A percentile compares a stretch with the other conserved stretches of the same genome.
These are phyloP conservation scores for Trachops cirrhosus DNA, from an alignment of 2,797 vertebrate genomes.

Conservation along the genomic window DNA sequence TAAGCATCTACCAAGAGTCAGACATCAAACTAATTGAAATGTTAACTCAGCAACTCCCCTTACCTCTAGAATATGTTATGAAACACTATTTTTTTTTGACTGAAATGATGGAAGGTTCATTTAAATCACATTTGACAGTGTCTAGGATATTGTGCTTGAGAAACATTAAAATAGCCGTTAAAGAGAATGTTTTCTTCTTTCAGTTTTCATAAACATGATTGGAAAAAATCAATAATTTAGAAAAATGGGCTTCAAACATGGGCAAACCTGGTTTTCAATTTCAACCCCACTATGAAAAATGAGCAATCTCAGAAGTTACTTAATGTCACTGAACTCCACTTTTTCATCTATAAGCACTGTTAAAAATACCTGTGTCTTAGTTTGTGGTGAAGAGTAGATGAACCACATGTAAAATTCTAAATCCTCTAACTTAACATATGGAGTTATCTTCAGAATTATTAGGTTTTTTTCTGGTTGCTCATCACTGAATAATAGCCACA, in stretches of 20 bases:
- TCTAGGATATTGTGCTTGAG: conserved; percentile 2
- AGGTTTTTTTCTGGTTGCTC: background rate
- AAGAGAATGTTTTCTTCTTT: background rate
- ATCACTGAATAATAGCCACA: background rate
- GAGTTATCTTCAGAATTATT: background rate
- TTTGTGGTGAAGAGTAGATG: background rate
- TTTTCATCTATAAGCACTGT: background rate
- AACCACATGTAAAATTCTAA: background rate
- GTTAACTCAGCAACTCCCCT: background rate
- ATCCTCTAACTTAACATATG: background rate
- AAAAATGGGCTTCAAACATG: conserved; percentile 11
- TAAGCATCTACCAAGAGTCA: background rate
- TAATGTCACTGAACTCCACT: background rate
- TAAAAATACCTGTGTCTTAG: background rate
- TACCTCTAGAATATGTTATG: background rate
- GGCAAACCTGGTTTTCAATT: background rate
- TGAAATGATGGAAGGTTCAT: background rate
- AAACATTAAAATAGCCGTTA: conserved; percentile 51
- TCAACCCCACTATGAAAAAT: background rate
- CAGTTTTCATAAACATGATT: conserved; percentile 21
- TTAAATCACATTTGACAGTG: conserved; percentile 15
- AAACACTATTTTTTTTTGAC: background rate
- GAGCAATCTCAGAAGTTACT: background rate
- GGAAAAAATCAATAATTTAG: conserved; percentile 26
- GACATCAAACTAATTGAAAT: background rate